Percentiles rank a stretch among this genome's conserved stretches.
Evolutionary conservation across 2,797 vertebrate species (phyloP).

Genomic region (Aselliscus stoliczkanus): DNA sequence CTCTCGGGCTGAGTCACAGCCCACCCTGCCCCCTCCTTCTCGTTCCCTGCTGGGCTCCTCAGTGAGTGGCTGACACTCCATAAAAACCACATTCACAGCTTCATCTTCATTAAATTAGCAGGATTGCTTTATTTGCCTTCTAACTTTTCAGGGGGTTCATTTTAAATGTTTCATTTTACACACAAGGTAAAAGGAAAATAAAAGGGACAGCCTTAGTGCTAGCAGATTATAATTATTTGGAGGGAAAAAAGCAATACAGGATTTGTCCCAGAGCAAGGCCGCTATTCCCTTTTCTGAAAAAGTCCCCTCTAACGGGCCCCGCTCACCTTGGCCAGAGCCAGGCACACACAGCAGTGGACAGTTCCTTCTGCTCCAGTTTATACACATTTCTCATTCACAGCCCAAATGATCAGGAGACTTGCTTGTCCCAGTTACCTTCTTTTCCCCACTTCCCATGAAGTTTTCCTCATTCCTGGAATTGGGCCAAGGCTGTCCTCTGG

Average conservation of each 20-base stretch:
- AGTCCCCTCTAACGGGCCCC: neutral
- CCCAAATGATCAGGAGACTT: neutral
- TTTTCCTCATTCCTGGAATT: neutral
- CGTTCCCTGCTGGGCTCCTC: neutral
- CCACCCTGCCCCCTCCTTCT: no score
- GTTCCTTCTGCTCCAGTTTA: neutral
- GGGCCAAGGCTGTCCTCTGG: neutral
- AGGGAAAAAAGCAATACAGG: neutral
- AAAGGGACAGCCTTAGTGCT: neutral
- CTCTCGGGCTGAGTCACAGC: neutral
- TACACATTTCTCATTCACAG: neutral
- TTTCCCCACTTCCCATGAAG: neutral
- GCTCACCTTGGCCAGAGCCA: neutral
- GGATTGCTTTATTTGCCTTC: slow-evolving; percentile 2
- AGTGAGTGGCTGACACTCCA: neutral
- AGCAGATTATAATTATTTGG: neutral
- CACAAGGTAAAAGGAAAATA: neutral
- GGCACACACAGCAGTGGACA: neutral
- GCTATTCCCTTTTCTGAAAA: neutral
- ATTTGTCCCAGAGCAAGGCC: neutral
- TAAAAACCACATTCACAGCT: neutral
- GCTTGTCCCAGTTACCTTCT: neutral
- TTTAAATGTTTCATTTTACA: slow-evolving; percentile 24
- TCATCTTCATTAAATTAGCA: slow-evolving; percentile 6
- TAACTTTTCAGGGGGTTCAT: neutral